These are phyloP conservation scores for Papilio glaucus DNA, from an alignment of 1,140 invertebrate species.

Conservation along the genomic window DNA sequence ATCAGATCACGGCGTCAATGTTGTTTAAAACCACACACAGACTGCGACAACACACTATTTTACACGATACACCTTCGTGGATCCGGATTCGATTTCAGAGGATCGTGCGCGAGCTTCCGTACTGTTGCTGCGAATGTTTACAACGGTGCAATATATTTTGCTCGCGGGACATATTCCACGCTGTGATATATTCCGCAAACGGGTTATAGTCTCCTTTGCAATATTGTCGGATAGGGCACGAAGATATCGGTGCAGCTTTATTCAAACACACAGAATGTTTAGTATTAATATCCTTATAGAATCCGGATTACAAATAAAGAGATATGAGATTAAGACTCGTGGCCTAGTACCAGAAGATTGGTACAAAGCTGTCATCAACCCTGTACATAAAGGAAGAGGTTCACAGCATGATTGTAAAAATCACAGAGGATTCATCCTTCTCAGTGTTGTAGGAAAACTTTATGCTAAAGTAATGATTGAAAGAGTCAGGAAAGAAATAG, in stretches of 20 bases:
- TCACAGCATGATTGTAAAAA: too few relatives aligned
- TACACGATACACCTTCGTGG: background rate
- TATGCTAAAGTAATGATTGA: too few relatives aligned
- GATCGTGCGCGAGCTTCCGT: conserved; percentile 6
- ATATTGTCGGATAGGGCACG: conserved; percentile 16
- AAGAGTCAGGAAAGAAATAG: too few relatives aligned
- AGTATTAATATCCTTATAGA: background rate
- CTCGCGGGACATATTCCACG: conserved; percentile 28
- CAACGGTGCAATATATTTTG: conserved; percentile 27
- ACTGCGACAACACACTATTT: background rate
- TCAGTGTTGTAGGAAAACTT: too few relatives aligned
- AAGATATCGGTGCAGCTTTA: background rate
- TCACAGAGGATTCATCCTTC: too few relatives aligned
- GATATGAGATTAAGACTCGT: too few relatives aligned
- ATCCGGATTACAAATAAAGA: background rate
- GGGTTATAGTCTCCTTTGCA: conserved; percentile 13
- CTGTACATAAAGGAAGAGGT: too few relatives aligned
- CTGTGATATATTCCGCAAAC: conserved; percentile 34
- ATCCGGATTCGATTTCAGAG: conserved; percentile 28
- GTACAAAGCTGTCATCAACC: too few relatives aligned
- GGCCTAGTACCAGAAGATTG: too few relatives aligned
- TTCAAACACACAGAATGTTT: background rate
- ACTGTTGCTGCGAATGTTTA: conserved; percentile 11
- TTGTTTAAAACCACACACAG: background rate
- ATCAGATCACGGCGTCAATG: background rate